phyloP scores from a whole-genome alignment of 2,113 vertebrate species.

The Dasyurus viverrinus region DNA sequence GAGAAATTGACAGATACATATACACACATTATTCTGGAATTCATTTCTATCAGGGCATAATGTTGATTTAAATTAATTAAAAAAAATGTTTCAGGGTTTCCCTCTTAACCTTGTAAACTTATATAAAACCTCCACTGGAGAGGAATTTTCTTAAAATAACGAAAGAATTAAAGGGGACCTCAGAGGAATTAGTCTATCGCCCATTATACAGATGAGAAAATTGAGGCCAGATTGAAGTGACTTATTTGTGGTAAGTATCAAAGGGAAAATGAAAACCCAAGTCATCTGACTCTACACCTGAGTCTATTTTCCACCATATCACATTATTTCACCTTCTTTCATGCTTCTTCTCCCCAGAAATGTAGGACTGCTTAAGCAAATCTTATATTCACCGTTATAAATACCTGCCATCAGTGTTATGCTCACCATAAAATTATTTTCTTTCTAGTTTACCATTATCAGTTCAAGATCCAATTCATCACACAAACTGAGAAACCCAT shows the following conservation, averaged over 20 bases:
- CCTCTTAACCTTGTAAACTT: not conserved
- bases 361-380: not conserved
- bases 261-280: not conserved
- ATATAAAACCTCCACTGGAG: not conserved
- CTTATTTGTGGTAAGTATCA: not conserved
- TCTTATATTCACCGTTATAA: not conserved
- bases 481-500: constrained; percentile 83
- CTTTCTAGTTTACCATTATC: constrained; percentile 92
- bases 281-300: not conserved
- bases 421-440: not conserved
- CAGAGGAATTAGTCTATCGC: not conserved
- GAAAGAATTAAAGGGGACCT: not conserved
- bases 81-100: not conserved
- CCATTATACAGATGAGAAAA: not conserved
- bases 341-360: not conserved
- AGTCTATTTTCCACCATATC: not conserved
- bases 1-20: not conserved
- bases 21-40: not conserved
- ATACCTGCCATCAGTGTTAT: not conserved
- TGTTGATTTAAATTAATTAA: not conserved
- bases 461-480: constrained; percentile 93
- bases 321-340: not conserved
- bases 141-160: not conserved
- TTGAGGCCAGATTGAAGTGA: not conserved
- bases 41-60: not conserved